Conservation (phyloP, 2,113 vertebrate genomes). For the Mormyrus iriodes region DNA sequence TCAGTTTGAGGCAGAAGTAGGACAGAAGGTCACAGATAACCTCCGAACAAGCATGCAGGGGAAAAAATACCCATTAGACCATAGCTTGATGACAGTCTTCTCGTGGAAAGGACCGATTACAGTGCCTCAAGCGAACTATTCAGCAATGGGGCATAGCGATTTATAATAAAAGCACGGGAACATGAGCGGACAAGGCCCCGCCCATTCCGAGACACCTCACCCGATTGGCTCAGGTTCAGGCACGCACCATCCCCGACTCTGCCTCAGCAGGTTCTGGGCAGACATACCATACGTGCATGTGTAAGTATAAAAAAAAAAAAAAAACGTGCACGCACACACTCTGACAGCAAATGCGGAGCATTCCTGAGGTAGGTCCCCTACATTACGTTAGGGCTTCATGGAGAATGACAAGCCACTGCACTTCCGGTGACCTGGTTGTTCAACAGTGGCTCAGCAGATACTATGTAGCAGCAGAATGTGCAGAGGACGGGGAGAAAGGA, state of each 20-base stretch:
- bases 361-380: background rate
- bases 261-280: background rate
- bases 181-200: background rate
- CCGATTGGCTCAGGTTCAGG: background rate
- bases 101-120: background rate
- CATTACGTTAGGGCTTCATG: background rate
- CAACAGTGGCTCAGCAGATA: background rate
- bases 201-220: background rate
- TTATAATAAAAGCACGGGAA: background rate
- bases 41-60: constrained; percentile 3
- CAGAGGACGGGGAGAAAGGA: background rate
- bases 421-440: background rate
- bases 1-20: constrained; percentile 45
- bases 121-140: background rate
- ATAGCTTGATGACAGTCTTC: constrained; percentile 23
- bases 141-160: background rate
- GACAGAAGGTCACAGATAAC: constrained; percentile 20
- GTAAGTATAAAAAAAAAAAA: background rate
- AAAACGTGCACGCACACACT: background rate
- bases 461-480: background rate
- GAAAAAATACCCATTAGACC: constrained; percentile 5
- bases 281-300: background rate
- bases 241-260: background rate
- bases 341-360: background rate
- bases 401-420: background rate